phyloP scores from a whole-genome alignment of 2,113 vertebrate species.

The Microtus oregoni region DNA sequence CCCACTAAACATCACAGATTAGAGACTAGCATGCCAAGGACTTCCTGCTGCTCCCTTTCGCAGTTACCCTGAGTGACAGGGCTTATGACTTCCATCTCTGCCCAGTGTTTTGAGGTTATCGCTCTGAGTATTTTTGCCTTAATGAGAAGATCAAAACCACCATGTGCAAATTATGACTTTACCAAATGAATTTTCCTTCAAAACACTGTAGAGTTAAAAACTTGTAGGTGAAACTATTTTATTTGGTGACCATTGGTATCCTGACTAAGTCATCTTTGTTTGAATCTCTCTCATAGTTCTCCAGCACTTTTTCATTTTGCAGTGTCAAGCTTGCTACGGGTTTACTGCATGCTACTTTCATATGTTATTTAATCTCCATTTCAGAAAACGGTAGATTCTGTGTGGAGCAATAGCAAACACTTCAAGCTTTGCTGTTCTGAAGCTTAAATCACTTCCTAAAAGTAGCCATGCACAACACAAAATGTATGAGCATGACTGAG shows the following conservation, averaged over 20 bases:
- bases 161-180: neutral
- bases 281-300: constrained; percentile 15
- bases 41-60: neutral
- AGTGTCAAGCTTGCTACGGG: neutral
- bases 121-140: neutral
- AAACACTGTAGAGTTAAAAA: neutral
- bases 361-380: neutral
- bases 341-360: neutral
- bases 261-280: neutral
- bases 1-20: neutral
- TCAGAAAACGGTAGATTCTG: neutral
- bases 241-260: neutral
- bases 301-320: neutral
- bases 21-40: neutral
- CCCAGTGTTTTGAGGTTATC: neutral
- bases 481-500: neutral
- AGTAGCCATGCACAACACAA: neutral
- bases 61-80: neutral
- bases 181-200: neutral
- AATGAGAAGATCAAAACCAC: neutral
- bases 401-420: neutral
- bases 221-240: neutral
- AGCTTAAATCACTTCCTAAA: neutral
- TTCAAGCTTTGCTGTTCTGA: neutral
- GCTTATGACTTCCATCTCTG: neutral